These are phyloP conservation scores for Ichneumon xanthorius DNA, from an alignment of 2,888 invertebrate species.

Conservation along the genomic window DNA sequence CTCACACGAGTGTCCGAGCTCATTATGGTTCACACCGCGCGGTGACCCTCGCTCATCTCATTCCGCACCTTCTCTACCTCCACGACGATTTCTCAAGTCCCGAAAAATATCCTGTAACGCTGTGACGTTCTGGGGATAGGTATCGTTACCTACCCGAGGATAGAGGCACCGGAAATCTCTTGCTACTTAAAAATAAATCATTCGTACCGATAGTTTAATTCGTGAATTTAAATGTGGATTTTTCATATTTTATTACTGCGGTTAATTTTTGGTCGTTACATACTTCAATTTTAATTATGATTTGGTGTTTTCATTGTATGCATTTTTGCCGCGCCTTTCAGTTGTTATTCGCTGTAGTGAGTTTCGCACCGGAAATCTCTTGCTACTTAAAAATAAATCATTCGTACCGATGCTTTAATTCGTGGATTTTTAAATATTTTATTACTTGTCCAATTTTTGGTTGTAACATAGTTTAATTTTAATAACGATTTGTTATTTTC, in stretches of 20 bases:
- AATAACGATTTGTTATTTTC: too few relatives aligned
- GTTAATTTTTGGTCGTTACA: too few relatives aligned
- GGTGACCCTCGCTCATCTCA: constrained; percentile 34
- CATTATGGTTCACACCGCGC: constrained; percentile 61
- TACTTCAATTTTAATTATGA: too few relatives aligned
- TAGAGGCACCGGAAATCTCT: constrained; percentile 53
- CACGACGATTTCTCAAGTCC: constrained; percentile 48
- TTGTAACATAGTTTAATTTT: too few relatives aligned
- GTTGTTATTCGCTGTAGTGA: too few relatives aligned
- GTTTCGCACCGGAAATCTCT: too few relatives aligned
- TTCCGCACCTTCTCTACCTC: constrained; percentile 3
- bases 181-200: constrained; percentile 6
- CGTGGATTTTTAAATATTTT: background rate
- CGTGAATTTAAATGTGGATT: background rate
- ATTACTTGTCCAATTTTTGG: too few relatives aligned
- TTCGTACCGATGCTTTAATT: background rate
- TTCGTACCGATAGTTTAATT: background rate
- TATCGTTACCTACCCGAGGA: constrained; percentile 28
- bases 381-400: too few relatives aligned
- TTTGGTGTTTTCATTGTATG: too few relatives aligned
- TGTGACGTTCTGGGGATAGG: constrained; percentile 22
- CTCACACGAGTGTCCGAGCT: constrained; percentile 50
- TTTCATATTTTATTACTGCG: background rate
- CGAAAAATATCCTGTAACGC: constrained; percentile 42
- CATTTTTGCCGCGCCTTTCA: too few relatives aligned